Evolutionary conservation across 2,113 vertebrate genomes (phyloP).

Genomic region (Nerophis ophidion): DNA sequence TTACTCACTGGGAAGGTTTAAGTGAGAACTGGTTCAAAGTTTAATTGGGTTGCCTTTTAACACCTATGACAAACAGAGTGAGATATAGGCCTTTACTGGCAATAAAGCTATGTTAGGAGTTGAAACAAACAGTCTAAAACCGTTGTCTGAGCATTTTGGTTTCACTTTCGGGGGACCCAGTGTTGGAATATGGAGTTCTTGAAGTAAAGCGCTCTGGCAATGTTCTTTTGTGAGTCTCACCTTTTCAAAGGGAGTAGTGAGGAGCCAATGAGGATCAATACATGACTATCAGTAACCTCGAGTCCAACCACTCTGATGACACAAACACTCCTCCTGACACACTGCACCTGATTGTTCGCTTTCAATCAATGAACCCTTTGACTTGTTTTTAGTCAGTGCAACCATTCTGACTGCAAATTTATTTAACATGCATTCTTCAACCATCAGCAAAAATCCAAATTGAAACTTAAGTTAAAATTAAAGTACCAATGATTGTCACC

Average conservation of each 20-base stretch:
- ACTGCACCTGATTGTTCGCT: conserved; percentile 28
- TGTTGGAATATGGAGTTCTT: conserved; percentile 15
- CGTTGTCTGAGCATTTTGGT: background rate
- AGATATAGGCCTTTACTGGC: no score
- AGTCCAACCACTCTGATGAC: conserved; percentile 19
- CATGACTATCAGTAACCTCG: conserved; percentile 37
- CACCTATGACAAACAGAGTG: no score
- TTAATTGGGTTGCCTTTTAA: no score
- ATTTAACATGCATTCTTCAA: no score
- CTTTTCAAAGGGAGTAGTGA: conserved; percentile 41
- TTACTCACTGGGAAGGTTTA: no score
- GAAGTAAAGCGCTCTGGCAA: conserved; percentile 1
- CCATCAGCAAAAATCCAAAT: no score
- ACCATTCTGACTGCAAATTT: conserved; percentile 12
- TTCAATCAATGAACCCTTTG: conserved; percentile 45
- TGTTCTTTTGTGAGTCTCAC: conserved; percentile 28
- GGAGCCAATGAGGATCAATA: conserved; percentile 41
- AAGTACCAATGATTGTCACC: no score
- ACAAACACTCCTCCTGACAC: conserved; percentile 15
- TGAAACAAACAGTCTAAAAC: no score
- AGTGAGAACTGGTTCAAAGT: no score
- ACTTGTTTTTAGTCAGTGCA: conserved; percentile 19
- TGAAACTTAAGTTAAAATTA: no score
- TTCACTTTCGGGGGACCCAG: background rate
- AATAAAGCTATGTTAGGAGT: no score